A percentile compares a stretch with the other conserved stretches of the same genome.
Evolutionary conservation across 1,140 invertebrate species (phyloP).

Genomic region (Saccostrea echinata): DNA sequence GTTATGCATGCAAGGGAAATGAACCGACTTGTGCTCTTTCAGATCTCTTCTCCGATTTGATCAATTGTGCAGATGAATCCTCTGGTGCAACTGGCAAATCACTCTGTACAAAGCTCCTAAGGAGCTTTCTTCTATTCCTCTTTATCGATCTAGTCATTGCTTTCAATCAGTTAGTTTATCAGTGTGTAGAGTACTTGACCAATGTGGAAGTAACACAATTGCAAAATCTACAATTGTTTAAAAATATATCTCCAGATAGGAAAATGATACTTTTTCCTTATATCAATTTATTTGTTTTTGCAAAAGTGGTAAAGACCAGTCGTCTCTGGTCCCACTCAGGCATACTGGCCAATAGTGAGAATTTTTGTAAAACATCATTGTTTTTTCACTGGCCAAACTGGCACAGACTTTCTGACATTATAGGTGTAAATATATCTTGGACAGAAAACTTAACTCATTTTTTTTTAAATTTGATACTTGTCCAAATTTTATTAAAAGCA

Average conservation of each 20-base stretch:
- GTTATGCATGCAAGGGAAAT: slow-evolving; percentile 57
- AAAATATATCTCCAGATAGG: slow-evolving; percentile 48
- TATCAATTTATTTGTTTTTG: slow-evolving; percentile 54
- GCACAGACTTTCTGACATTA: slow-evolving; percentile 50
- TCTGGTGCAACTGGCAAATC: slow-evolving; percentile 45
- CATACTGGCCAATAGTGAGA: slow-evolving; percentile 55
- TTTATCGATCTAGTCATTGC: slow-evolving; percentile 50
- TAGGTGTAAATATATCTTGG: slow-evolving; percentile 38
- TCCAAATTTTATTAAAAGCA: slow-evolving; percentile 61
- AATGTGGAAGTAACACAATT: neutral
- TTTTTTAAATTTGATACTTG: slow-evolving; percentile 47
- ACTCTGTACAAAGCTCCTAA: slow-evolving; percentile 53
- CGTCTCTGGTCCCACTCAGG: slow-evolving; percentile 38
- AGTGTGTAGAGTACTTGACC: slow-evolving; percentile 48
- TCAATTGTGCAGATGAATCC: slow-evolving; percentile 38
- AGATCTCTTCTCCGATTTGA: slow-evolving; percentile 49
- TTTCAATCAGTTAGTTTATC: slow-evolving; percentile 59
- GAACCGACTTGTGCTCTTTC: slow-evolving; percentile 46
- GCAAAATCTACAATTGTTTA: slow-evolving; percentile 51
- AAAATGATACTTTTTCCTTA: slow-evolving; percentile 6
- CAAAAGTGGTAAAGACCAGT: slow-evolving; percentile 51
- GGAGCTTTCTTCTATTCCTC: slow-evolving; percentile 52
- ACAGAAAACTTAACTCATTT: slow-evolving; percentile 32
- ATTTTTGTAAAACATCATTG: slow-evolving; percentile 48
- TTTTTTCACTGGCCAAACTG: slow-evolving; percentile 55